phyloP scores from a whole-genome alignment of 2,888 invertebrate genomes.

The Lithophane semibrunnea region DNA sequence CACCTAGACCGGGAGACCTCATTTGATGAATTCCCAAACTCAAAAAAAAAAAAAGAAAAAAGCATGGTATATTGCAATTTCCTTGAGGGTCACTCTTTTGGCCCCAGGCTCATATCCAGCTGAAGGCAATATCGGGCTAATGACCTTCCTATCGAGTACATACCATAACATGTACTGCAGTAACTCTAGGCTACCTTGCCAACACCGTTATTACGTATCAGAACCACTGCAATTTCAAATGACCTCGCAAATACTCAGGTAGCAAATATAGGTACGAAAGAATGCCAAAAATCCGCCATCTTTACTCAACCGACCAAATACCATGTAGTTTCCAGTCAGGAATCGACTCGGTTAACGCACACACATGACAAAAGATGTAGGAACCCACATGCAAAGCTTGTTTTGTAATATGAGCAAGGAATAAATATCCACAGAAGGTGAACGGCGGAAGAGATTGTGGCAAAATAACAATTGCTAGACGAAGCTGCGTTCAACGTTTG shows the following conservation, averaged over 20 bases:
- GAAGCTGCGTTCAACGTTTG: too few relatives aligned
- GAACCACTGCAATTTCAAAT: constrained; percentile 45
- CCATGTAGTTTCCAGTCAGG: constrained; percentile 46
- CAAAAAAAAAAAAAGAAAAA: too few relatives aligned
- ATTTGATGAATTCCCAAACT: too few relatives aligned
- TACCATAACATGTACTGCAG: constrained; percentile 3
- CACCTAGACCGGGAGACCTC: too few relatives aligned
- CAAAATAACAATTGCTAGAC: neutral
- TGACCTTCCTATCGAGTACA: constrained; percentile 23
- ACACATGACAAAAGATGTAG: constrained; percentile 53
- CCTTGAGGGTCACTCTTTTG: constrained; percentile 11
- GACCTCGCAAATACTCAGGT: constrained; percentile 29
- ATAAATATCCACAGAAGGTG: constrained; percentile 3
- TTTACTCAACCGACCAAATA: constrained; percentile 40
- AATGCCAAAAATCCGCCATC: constrained; percentile 50
- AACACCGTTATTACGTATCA: constrained; percentile 28
- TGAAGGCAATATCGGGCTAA: constrained; percentile 19
- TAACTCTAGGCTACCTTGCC: constrained; percentile 11
- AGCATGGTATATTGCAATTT: neutral
- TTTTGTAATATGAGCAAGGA: constrained; percentile 45
- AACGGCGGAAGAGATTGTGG: neutral
- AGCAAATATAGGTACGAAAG: constrained; percentile 19
- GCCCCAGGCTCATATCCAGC: neutral
- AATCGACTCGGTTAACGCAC: constrained; percentile 43
- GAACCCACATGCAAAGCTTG: constrained; percentile 56